These are phyloP conservation scores for Coenobita brevimanus DNA, from an alignment of 1,140 invertebrate genomes.

Conservation along the genomic window DNA sequence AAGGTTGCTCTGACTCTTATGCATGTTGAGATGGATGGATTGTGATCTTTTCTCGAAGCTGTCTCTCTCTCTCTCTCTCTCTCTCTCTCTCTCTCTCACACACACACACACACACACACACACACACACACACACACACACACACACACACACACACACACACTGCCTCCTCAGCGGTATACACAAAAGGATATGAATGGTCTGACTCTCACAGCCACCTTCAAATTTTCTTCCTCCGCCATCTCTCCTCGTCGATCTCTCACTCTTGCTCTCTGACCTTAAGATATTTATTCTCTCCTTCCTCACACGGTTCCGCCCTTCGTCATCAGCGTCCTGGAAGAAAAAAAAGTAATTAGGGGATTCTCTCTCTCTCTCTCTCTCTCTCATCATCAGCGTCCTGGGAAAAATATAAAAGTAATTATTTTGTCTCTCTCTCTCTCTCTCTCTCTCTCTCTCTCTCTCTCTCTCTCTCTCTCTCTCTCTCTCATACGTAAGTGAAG, in stretches of 20 bases:
- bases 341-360: background rate
- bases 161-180: background rate
- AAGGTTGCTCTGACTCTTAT: background rate
- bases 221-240: conserved; percentile 75
- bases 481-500: no score
- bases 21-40: background rate
- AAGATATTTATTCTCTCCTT: background rate
- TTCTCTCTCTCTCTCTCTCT: background rate
- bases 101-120: conserved; percentile 15
- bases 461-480: conserved; percentile 25
- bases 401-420: background rate
- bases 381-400: background rate
- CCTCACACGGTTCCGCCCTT: background rate
- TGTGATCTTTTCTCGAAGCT: background rate
- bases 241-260: background rate
- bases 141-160: background rate
- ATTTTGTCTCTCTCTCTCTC: background rate
- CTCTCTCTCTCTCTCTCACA: conserved; percentile 39
- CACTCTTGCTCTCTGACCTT: background rate
- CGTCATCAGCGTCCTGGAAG: background rate
- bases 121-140: background rate
- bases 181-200: conserved; percentile 77
- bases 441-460: conserved; percentile 31
- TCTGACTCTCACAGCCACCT: conserved; percentile 79
- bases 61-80: conserved; percentile 12